Conservation (phyloP, 2,888 invertebrate genomes). For the Conchocele bisecta region DNA sequence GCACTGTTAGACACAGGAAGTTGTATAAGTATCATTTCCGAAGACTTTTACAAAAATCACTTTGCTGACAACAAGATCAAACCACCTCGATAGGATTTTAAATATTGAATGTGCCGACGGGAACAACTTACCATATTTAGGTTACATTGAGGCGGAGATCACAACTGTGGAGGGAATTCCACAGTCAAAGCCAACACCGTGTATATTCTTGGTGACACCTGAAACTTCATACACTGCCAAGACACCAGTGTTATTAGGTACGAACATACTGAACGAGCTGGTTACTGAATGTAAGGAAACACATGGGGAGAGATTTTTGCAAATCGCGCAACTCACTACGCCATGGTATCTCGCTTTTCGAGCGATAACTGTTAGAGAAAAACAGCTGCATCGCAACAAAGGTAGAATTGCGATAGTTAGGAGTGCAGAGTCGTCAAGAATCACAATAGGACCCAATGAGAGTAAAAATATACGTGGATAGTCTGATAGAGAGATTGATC, state of each 20-base stretch:
- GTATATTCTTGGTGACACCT: background rate
- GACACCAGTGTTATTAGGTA: slow-evolving; percentile 4
- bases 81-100: background rate
- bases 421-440: slow-evolving; percentile 6
- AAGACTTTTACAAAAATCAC: background rate
- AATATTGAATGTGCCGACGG: slow-evolving; percentile 41
- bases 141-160: too few species aligned
- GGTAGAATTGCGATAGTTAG: slow-evolving; percentile 12
- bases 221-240: background rate
- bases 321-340: slow-evolving; percentile 11
- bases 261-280: background rate
- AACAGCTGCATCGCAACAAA: slow-evolving; percentile 17
- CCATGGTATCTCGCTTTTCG: slow-evolving; percentile 30
- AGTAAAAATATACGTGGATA: slow-evolving; percentile 7
- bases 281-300: background rate
- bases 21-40: background rate
- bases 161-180: background rate
- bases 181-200: background rate
- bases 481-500: slow-evolving; percentile 16
- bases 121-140: slow-evolving; percentile 18
- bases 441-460: slow-evolving; percentile 26
- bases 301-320: slow-evolving; percentile 4
- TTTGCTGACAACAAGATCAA: background rate
- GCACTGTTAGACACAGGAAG: background rate
- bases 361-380: slow-evolving; percentile 14